A percentile compares a stretch with the other conserved stretches of the same genome.
Evolutionary conservation across 2,888 invertebrate species (phyloP).

Genomic region (Neoitamus cyanurus): DNA sequence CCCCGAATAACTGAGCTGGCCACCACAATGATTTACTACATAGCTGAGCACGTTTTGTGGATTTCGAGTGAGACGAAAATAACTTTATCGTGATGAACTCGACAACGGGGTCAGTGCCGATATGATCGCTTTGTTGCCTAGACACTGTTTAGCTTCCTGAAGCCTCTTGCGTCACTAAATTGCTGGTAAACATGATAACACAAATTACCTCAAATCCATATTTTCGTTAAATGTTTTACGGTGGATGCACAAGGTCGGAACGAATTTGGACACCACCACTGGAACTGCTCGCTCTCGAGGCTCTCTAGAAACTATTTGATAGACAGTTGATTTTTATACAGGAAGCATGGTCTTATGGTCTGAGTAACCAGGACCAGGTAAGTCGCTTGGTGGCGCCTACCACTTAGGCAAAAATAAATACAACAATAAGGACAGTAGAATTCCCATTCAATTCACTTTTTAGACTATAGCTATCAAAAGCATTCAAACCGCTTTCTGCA

Average conservation of each 20-base stretch:
- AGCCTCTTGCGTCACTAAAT: background rate
- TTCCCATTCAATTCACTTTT: background rate
- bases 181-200: background rate
- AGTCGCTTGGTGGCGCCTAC: too few relatives aligned
- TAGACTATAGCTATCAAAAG: background rate
- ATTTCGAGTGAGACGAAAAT: background rate
- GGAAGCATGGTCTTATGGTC: too few relatives aligned
- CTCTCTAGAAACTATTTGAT: background rate
- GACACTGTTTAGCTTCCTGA: background rate
- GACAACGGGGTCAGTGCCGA: background rate
- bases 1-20: background rate
- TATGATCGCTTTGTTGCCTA: background rate
- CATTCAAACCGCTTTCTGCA: background rate
- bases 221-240: background rate
- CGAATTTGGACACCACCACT: background rate
- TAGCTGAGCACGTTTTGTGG: background rate
- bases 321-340: background rate
- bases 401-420: too few relatives aligned
- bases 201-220: slow-evolving; percentile 10
- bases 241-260: background rate
- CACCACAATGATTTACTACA: background rate
- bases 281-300: background rate
- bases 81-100: slow-evolving; percentile 15
- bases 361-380: too few relatives aligned
- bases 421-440: too few relatives aligned